Evolutionary conservation across 2,113 vertebrate genomes (phyloP), one percentile per base, ranked within the genome.

Genomic region (Sphyrna mokarran): DNA sequence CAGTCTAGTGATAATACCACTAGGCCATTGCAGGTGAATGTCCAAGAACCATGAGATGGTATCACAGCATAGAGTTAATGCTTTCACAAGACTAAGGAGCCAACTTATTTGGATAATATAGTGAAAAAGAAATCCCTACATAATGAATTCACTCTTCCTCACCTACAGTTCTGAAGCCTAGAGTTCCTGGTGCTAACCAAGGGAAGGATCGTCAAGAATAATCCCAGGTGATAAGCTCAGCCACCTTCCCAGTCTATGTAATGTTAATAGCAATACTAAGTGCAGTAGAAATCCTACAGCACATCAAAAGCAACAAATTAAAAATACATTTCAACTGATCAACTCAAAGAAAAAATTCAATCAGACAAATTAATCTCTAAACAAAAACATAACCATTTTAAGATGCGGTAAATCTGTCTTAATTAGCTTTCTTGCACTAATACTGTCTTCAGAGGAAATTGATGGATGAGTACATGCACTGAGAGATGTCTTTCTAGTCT

Each of bases 401-500:
- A 76, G 29, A 72, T 66, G 33, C 61, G 37, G 61, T 93, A n/a
- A 66, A 66, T 43, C 68, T 95, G 68, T 72, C 94, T 95, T 72
- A 29, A 54, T 72, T 95, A 54, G 94, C 94, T 48, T 33, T 76
- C 43, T 48, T 95, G 5, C 40, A 54, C 40, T 70, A 70, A 70
- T 94, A 69, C 40, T 72, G 29, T 48, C 94, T 95, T 95, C 93
- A 95, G 94, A 95, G 69, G 68, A 72, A 72, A 54, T 54, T 72
- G 94, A 95, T 70, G 94, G 26, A 95, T 29, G 94, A 72, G 40
- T 95, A 95, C 94, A 66, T 37, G 94, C 43, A 43, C 26, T 72
- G 72, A 8, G 89, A 93, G n/a, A 93, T 66, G 58, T 68, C 40
- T 95, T 72, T 95, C 11, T 54, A 72, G 40, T 29, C 69, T 70